These are phyloP conservation scores for Dysmachus trigonus DNA, from an alignment of 2,888 invertebrate species.

Conservation along the genomic window DNA sequence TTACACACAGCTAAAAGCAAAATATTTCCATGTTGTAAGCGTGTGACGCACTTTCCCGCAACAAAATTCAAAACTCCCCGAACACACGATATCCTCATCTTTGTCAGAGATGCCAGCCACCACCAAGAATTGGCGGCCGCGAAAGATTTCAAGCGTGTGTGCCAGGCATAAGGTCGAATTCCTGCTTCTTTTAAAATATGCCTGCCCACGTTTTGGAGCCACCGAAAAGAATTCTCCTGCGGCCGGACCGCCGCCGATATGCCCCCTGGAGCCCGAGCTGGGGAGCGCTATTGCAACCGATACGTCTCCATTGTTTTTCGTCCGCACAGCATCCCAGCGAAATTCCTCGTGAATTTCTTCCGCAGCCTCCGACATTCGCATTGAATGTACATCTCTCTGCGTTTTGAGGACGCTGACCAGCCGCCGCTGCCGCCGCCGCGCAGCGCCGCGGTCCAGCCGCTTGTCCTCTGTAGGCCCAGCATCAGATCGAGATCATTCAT, in stretches of 20 bases:
- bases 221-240: slow-evolving; percentile 33
- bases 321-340: slow-evolving; percentile 21
- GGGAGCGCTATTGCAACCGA: slow-evolving; percentile 19
- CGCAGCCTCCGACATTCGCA: not conserved
- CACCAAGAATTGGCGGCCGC: not conserved
- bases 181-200: slow-evolving; percentile 6
- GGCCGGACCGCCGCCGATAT: not conserved
- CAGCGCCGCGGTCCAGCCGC: too few species aligned
- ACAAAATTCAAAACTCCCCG: not conserved
- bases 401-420: not conserved
- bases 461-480: not conserved
- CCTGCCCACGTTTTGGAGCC: slow-evolving; percentile 34
- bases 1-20: not conserved
- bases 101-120: not conserved
- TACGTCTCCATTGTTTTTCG: slow-evolving; percentile 38
- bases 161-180: slow-evolving; percentile 5
- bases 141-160: not conserved
- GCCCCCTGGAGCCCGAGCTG: not conserved
- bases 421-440: not conserved
- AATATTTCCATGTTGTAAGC: not conserved
- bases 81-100: not conserved
- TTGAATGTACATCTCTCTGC: not conserved
- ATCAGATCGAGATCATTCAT: slow-evolving; percentile 26
- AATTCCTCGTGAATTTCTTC: slow-evolving; percentile 20
- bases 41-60: not conserved